A percentile compares a stretch with the other conserved stretches of the same genome.
Evolutionary conservation across 2,888 invertebrate species (phyloP).

Genomic region (Nephrotoma flavescens): DNA sequence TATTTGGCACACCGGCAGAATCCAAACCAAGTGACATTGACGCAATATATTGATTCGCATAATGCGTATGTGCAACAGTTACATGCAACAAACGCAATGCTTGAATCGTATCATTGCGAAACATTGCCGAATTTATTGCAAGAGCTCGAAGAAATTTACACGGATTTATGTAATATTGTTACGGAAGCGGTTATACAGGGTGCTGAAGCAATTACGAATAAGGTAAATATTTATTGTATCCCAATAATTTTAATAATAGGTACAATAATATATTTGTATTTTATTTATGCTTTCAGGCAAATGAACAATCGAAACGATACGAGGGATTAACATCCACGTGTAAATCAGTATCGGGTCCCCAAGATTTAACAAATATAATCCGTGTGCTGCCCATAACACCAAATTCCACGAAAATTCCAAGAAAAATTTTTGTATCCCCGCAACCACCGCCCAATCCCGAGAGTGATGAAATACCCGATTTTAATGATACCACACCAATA

Average conservation of each 20-base stretch:
- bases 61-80: slow-evolving; percentile 88
- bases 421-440: slow-evolving; percentile 47
- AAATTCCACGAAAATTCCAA: slow-evolving; percentile 32
- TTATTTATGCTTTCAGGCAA: slow-evolving; percentile 46
- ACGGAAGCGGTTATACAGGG: slow-evolving; percentile 80
- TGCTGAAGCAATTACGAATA: slow-evolving; percentile 66
- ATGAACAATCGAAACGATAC: slow-evolving; percentile 71
- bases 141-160: slow-evolving; percentile 88
- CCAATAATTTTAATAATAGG: not conserved
- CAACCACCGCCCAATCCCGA: slow-evolving; percentile 42
- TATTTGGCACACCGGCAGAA: slow-evolving; percentile 64
- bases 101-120: slow-evolving; percentile 74
- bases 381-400: slow-evolving; percentile 44
- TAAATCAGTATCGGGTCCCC: slow-evolving; percentile 46
- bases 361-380: slow-evolving; percentile 51
- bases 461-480: slow-evolving; percentile 31
- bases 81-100: slow-evolving; percentile 83
- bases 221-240: slow-evolving; percentile 39
- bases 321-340: slow-evolving; percentile 65
- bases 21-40: slow-evolving; percentile 53
- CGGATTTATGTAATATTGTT: slow-evolving; percentile 74
- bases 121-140: slow-evolving; percentile 75
- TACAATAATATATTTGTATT: not conserved
- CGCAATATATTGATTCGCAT: slow-evolving; percentile 78
- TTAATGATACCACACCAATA: slow-evolving; percentile 49